These are phyloP conservation scores for Myotis yumanensis DNA, from an alignment of 2,113 vertebrate genomes.

Conservation along the genomic window DNA sequence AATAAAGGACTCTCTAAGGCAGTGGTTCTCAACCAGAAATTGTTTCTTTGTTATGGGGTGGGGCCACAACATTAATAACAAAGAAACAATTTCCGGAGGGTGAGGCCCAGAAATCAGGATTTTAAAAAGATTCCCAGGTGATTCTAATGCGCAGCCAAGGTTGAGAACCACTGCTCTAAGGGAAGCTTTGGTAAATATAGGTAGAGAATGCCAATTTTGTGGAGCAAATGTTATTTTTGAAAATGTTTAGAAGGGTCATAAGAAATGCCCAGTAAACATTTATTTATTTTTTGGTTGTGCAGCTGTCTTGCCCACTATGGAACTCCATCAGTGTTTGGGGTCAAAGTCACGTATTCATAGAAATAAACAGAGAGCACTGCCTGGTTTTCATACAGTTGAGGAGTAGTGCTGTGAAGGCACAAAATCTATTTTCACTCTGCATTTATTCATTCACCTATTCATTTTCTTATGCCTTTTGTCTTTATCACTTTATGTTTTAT, in stretches of 20 bases:
- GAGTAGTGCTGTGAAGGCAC: background rate
- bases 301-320: background rate
- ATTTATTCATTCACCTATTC: background rate
- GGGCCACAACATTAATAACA: too few species aligned
- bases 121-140: too few species aligned
- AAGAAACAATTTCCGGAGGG: too few species aligned
- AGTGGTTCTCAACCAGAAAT: too few species aligned
- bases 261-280: background rate
- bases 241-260: conserved; percentile 10
- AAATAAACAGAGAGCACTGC: background rate
- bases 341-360: background rate
- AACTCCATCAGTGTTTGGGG: background rate
- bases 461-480: background rate
- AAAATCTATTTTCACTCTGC: background rate
- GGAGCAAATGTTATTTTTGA: conserved; percentile 16
- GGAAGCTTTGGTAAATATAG: background rate
- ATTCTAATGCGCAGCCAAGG: too few species aligned
- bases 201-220: background rate
- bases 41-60: too few species aligned
- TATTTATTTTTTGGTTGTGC: background rate
- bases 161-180: background rate
- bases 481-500: background rate
- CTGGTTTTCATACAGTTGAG: background rate
- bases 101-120: too few species aligned
- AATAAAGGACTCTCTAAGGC: background rate